Percentiles rank a stretch among this genome's conserved stretches.
Conservation (phyloP, 2,797 vertebrate genomes). For the Falco naumanni region DNA sequence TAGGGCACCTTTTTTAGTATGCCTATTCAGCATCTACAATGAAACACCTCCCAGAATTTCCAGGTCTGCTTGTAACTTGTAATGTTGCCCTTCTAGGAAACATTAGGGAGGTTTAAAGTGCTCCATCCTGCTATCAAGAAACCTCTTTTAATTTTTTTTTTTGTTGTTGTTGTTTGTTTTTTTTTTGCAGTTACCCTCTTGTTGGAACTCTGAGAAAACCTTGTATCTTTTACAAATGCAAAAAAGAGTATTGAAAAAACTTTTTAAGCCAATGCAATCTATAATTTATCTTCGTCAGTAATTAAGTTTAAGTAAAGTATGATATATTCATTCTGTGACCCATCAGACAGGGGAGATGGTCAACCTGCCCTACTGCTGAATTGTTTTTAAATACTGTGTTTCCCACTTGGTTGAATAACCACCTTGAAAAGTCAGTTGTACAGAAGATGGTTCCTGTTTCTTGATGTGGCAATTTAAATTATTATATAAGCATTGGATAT, state of each 20-base stretch:
- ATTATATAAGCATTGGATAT: not conserved
- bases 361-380: not conserved
- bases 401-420: not conserved
- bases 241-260: not conserved
- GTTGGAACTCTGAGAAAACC: not conserved
- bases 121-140: not conserved
- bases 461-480: not conserved
- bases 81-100: not conserved
- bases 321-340: not conserved
- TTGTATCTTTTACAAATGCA: not conserved
- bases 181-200: not conserved
- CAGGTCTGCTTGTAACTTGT: not conserved
- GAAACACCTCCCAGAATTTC: not conserved
- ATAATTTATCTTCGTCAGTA: not conserved
- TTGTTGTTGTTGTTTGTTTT: too few species aligned
- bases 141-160: not conserved
- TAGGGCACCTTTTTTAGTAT: not conserved
- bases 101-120: not conserved
- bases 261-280: not conserved
- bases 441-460: not conserved
- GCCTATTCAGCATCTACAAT: not conserved
- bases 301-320: not conserved
- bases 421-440: not conserved
- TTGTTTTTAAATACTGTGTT: not conserved
- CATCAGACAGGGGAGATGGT: not conserved